A percentile compares a stretch with the other conserved stretches of the same genome.
These are phyloP conservation scores for Trachelus tabidus DNA, from an alignment of 2,888 invertebrate species.

Conservation along the genomic window DNA sequence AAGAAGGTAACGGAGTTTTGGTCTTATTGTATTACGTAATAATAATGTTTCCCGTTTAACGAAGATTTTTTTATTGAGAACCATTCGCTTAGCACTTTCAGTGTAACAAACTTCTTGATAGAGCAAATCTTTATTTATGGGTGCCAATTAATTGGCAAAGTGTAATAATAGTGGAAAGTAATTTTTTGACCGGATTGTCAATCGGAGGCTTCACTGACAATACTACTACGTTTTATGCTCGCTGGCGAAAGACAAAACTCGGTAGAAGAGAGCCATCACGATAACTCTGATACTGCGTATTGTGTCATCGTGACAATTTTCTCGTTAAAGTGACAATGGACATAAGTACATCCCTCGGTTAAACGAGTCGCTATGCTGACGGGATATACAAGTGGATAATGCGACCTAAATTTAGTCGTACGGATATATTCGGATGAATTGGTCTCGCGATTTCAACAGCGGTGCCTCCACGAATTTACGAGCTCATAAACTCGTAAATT, in stretches of 20 bases:
- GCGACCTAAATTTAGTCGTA: slow-evolving; percentile 54
- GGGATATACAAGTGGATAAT: slow-evolving; percentile 58
- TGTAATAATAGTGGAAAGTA: neutral
- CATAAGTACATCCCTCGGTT: slow-evolving; percentile 48
- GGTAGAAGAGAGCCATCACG: slow-evolving; percentile 19
- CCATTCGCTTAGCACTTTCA: neutral
- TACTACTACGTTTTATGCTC: neutral
- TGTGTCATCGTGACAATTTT: slow-evolving; percentile 56
- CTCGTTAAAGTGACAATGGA: slow-evolving; percentile 55
- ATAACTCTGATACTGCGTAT: slow-evolving; percentile 29
- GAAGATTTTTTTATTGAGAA: neutral
- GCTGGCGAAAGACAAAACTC: neutral
- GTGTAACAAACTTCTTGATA: neutral
- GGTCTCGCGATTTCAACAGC: slow-evolving; percentile 29
- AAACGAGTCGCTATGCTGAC: slow-evolving; percentile 37
- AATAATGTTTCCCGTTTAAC: neutral
- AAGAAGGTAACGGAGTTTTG: neutral
- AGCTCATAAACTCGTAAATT: slow-evolving; percentile 21
- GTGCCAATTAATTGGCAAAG: neutral
- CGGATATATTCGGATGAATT: slow-evolving; percentile 31
- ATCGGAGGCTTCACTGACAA: neutral
- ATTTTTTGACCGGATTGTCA: neutral
- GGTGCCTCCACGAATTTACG: slow-evolving; percentile 28
- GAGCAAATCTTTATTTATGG: too few species aligned
- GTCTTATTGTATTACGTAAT: neutral